A percentile compares a stretch with the other conserved stretches of the same genome.
Evolutionary conservation across 2,797 vertebrate species (phyloP).

Genomic region (Myoxocephalus aenaeus): DNA sequence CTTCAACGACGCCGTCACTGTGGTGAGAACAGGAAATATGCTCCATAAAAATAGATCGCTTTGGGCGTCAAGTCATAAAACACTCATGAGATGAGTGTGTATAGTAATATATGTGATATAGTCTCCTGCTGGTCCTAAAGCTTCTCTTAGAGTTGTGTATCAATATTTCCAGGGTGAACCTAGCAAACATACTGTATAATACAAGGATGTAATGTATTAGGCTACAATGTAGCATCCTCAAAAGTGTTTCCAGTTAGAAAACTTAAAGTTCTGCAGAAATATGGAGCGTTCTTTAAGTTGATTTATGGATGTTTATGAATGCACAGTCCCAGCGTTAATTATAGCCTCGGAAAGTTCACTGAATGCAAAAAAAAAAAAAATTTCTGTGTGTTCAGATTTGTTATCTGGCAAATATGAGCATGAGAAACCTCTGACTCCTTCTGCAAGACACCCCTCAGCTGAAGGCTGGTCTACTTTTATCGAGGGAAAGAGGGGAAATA

Average conservation of each 20-base stretch:
- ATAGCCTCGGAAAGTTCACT: neutral
- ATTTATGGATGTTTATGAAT: no score
- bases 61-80: neutral
- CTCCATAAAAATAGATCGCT: neutral
- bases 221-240: neutral
- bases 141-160: neutral
- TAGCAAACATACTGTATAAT: no score
- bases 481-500: no score
- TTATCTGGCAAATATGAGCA: neutral
- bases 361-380: no score
- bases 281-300: no score
- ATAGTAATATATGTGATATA: neutral
- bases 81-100: neutral
- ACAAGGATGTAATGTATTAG: no score
- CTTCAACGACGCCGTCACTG: slow-evolving; percentile 94
- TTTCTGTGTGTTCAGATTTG: neutral
- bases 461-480: no score
- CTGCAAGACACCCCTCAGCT: neutral
- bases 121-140: no score
- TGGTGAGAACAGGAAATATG: slow-evolving; percentile 84
- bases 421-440: no score
- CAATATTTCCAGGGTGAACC: neutral
- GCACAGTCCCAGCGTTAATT: no score
- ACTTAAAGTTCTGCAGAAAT: no score
- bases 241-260: neutral